Percentiles rank a stretch among this genome's conserved stretches.
Evolutionary conservation across 2,113 vertebrate genomes (phyloP).

Genomic region (Dascyllus trimaculatus): DNA sequence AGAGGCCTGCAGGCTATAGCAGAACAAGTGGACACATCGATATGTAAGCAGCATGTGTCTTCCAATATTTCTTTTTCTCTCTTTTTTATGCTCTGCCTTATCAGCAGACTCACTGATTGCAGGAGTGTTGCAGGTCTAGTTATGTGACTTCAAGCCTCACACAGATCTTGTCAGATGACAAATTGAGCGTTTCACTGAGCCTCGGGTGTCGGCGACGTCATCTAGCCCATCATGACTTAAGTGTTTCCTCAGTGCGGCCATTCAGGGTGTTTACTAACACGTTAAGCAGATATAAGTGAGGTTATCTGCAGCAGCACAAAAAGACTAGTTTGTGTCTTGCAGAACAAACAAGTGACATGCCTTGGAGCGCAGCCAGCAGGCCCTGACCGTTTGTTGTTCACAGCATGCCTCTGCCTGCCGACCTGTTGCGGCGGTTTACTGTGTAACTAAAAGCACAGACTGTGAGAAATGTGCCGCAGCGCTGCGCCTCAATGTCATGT

Average conservation of each 20-base stretch:
- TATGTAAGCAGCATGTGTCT: slow-evolving; percentile 86
- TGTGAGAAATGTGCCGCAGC: slow-evolving; percentile 56
- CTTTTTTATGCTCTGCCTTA: background rate
- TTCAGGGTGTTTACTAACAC: background rate
- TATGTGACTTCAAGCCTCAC: background rate
- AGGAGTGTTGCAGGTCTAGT: background rate
- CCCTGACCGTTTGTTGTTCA: slow-evolving; percentile 30
- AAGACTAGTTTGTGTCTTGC: background rate
- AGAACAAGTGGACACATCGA: slow-evolving; percentile 90
- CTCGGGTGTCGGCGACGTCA: background rate
- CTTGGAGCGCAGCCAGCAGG: slow-evolving; percentile 39
- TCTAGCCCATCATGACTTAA: background rate
- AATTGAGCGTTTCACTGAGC: background rate
- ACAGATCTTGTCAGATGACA: slow-evolving; percentile 6
- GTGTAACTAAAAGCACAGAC: slow-evolving; percentile 57
- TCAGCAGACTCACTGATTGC: slow-evolving; percentile 7
- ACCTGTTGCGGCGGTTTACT: slow-evolving; percentile 51
- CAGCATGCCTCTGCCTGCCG: slow-evolving; percentile 36
- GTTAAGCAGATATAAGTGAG: slow-evolving; percentile 5
- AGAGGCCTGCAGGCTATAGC: slow-evolving; percentile 84
- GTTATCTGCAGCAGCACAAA: slow-evolving; percentile 28
- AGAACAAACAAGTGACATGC: slow-evolving; percentile 18
- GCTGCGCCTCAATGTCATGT: slow-evolving; percentile 9
- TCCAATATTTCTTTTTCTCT: fast-evolving
- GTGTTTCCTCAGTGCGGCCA: slow-evolving; percentile 20